Base-by-base conservation (phyloP, 2,797 vertebrate species). In the Halcyon chelicuti region DNA sequence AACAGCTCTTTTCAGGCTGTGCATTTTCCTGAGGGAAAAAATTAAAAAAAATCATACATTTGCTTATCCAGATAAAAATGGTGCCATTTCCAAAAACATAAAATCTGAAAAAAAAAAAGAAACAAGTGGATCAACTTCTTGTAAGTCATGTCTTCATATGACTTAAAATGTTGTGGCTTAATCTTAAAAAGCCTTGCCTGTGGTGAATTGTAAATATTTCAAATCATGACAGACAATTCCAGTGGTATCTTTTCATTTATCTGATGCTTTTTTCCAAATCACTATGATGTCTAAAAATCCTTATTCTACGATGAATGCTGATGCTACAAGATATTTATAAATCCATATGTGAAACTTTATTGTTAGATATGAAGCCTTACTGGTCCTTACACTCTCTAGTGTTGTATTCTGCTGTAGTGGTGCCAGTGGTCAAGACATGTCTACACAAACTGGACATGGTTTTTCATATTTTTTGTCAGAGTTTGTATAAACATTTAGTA, bases 191-290 rank as follows among this genome's bases (percentile, higher is more conserved):
- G 0, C 5, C 10, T 86, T 79, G 39, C 16, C 31, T 84, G 40
- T 66, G 79, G 37, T 68, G 26, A 71, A 51, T 37, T 73, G 23
- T 51, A 96, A 94, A 65, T 85, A 79, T 93, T 95, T 88, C 54
- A 92, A 93, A 74, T 76, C 10, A 33, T 52, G 15, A 67, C 28
- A 84, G 62, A 60, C 13, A 67, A n/a, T 74, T 82, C 42, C 40
- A 86, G 23, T 71, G 9, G 8, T 26, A 42, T 67, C 33, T 81
- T 22, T 73, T 66, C 8, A 42, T 88, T 75, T 79, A 70, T 68
- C 10, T 70, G 31, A 35, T 58, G 3, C 2, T 68, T 71, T 60
- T 68, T 37, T 68, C 68, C 58, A 71, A 58, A 62, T 71, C 51
- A 75, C 5, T 31, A 1, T 46, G 66, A 46, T 35, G 29, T 67